Percentiles rank a stretch among this genome's conserved stretches.
Conservation (phyloP, 1,140 invertebrate species). For the Popillia japonica region DNA sequence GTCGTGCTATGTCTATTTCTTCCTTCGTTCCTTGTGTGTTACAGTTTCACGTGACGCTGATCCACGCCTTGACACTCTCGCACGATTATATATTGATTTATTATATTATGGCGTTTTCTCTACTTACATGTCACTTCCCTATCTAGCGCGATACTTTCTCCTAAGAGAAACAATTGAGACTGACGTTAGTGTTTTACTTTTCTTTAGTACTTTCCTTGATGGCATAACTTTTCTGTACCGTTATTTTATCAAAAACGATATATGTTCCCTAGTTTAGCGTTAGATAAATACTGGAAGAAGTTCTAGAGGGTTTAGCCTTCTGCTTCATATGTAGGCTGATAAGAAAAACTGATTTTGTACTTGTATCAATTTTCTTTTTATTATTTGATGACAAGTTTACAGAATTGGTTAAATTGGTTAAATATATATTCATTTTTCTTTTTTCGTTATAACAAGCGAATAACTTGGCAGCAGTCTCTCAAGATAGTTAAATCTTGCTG, state of each 20-base stretch:
- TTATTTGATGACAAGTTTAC: too few species aligned
- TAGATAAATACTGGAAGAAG: too few species aligned
- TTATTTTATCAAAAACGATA: background rate
- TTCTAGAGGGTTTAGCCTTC: too few species aligned
- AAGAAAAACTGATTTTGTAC: too few species aligned
- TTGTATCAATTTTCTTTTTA: too few species aligned
- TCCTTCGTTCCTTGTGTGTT: constrained; percentile 11
- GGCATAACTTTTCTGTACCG: background rate
- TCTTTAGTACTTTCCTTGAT: background rate
- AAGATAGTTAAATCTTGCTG: too few species aligned
- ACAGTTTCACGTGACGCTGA: background rate
- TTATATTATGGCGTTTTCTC: constrained; percentile 51
- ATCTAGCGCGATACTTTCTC: background rate
- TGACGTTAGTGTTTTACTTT: background rate
- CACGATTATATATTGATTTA: constrained; percentile 55
- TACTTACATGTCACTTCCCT: background rate
- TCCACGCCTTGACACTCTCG: constrained; percentile 45
- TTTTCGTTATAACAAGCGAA: too few species aligned
- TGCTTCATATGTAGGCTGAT: too few species aligned
- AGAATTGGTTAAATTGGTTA: too few species aligned
- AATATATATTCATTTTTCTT: too few species aligned
- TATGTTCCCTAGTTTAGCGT: too few species aligned
- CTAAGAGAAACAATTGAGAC: background rate
- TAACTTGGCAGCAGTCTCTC: too few species aligned
- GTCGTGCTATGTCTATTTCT: constrained; percentile 13